Percentiles rank a stretch among this genome's conserved stretches.
These are phyloP conservation scores for Stylophora pistillata DNA, from an alignment of 64 coral and sea anemone species.

Conservation along the genomic window DNA sequence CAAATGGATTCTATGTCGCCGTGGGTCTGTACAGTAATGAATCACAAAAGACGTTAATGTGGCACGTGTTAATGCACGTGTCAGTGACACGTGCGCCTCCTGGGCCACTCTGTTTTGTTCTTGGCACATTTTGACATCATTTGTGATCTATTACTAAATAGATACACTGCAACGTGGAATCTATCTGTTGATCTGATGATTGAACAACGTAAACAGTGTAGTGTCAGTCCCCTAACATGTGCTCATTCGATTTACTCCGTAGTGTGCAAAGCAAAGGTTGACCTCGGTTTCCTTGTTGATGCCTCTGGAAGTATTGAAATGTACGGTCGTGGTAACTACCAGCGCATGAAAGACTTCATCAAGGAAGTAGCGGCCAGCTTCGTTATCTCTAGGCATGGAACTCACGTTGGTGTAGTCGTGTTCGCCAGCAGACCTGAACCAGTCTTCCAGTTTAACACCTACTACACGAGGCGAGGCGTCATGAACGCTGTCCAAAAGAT, in stretches of 20 bases:
- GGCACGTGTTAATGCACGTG: too few relatives aligned
- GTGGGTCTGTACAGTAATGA: too few relatives aligned
- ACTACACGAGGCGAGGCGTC: conserved; percentile 71
- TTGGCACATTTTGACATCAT: too few relatives aligned
- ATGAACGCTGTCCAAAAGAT: conserved; percentile 73
- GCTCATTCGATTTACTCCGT: background rate
- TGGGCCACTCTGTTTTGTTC: too few relatives aligned
- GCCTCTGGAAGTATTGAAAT: conserved; percentile 91
- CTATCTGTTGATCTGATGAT: too few relatives aligned
- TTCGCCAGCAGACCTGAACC: conserved; percentile 70
- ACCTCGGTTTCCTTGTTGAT: conserved; percentile 85
- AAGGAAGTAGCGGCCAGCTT: conserved; percentile 67
- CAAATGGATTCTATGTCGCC: too few relatives aligned
- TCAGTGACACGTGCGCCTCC: too few relatives aligned
- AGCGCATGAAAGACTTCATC: conserved; percentile 74
- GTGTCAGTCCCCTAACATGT: background rate
- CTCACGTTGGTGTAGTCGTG: conserved; percentile 76
- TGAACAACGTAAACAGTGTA: too few relatives aligned
- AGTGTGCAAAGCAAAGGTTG: conserved; percentile 82
- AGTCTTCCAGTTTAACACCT: conserved; percentile 70
- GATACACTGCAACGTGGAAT: too few relatives aligned
- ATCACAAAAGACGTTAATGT: too few relatives aligned
- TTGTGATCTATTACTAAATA: too few relatives aligned
- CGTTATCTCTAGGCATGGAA: conserved; percentile 75
- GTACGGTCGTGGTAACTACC: conserved; percentile 90